These are phyloP conservation scores for Ammodytes dubius DNA, from an alignment of 2,113 vertebrate genomes.

Conservation along the genomic window DNA sequence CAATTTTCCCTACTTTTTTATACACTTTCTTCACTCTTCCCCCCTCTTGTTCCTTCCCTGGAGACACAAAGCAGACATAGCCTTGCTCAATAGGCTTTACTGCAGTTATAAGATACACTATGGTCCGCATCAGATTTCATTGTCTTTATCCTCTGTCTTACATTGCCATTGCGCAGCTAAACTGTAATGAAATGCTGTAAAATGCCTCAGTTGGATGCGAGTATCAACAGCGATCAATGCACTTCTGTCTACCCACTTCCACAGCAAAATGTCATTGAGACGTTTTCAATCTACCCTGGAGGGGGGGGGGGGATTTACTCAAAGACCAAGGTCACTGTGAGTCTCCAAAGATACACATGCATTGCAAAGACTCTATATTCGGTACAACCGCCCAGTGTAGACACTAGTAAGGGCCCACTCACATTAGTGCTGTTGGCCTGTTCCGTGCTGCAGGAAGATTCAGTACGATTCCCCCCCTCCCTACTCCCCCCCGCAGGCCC, in stretches of 20 bases:
- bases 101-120: constrained; percentile 56
- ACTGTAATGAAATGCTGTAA: constrained; percentile 66
- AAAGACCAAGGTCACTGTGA: constrained; percentile 73
- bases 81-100: constrained; percentile 18
- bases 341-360: constrained; percentile 36
- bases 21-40: not conserved
- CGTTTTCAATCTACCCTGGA: constrained; percentile 56
- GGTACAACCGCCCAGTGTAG: not conserved
- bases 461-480: too few species aligned
- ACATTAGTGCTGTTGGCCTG: too few species aligned
- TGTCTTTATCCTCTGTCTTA: constrained; percentile 38
- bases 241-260: constrained; percentile 46
- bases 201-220: constrained; percentile 47
- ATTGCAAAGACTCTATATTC: constrained; percentile 32
- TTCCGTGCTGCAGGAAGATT: too few species aligned
- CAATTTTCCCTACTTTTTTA: not conserved
- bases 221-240: constrained; percentile 71
- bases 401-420: too few species aligned
- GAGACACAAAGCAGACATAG: constrained; percentile 33
- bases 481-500: too few species aligned
- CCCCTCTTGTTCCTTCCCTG: constrained; percentile 1
- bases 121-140: constrained; percentile 50
- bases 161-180: constrained; percentile 60
- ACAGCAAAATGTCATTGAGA: constrained; percentile 70
- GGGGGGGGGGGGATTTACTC: constrained; percentile 53